phyloP scores from a whole-genome alignment of 1,140 invertebrate species.

The Rhizoglyphus robini region DNA sequence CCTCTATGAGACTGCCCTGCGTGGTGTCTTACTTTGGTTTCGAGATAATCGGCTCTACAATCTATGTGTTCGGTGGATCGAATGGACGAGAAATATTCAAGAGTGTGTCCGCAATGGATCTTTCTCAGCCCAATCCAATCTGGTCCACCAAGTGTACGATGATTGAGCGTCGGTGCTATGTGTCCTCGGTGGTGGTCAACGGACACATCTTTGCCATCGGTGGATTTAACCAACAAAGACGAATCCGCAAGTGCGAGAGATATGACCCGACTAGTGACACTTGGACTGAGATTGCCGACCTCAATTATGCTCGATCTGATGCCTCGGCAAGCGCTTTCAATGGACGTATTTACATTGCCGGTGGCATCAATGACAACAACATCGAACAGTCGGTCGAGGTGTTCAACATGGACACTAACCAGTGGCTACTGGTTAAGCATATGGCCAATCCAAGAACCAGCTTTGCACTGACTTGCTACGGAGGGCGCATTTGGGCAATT shows the following conservation, averaged over 20 bases:
- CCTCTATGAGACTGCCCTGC: not conserved
- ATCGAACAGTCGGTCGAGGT: too few species aligned
- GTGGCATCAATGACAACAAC: too few species aligned
- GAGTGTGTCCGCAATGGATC: slow-evolving; percentile 48
- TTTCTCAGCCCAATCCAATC: slow-evolving; percentile 29
- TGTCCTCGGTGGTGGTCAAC: slow-evolving; percentile 52
- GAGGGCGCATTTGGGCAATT: too few species aligned
- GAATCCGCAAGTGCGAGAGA: slow-evolving; percentile 21
- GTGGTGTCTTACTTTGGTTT: slow-evolving; percentile 56
- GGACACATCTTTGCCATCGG: too few species aligned
- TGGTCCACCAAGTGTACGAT: slow-evolving; percentile 16
- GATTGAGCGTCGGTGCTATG: slow-evolving; percentile 22
- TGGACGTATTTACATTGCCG: too few species aligned
- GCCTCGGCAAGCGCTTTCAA: slow-evolving; percentile 43
- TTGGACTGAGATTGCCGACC: slow-evolving; percentile 19
- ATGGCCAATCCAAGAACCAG: too few species aligned
- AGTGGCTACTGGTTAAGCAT: too few species aligned
- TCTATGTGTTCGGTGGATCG: slow-evolving; percentile 61
- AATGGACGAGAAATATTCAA: slow-evolving; percentile 56
- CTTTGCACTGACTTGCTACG: too few species aligned
- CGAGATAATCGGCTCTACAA: slow-evolving; percentile 47
- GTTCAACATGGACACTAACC: too few species aligned
- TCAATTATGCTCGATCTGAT: slow-evolving; percentile 56
- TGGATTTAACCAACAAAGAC: too few species aligned
- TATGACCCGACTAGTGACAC: too few species aligned